Evolutionary conservation across 2,888 invertebrate genomes (phyloP).

Genomic region (Spilosoma lubricipeda): DNA sequence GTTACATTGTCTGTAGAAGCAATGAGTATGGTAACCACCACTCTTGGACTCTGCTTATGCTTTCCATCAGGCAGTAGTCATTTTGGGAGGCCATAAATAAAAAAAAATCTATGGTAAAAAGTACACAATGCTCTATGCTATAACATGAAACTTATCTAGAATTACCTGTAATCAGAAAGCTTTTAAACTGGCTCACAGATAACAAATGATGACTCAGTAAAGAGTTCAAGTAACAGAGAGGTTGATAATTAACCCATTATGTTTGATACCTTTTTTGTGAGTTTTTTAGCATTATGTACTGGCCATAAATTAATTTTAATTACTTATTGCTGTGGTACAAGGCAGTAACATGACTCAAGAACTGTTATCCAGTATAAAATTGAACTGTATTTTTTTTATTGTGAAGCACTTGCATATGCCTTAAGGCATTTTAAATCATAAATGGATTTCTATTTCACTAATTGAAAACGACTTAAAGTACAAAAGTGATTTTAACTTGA

Average conservation of each 20-base stretch:
- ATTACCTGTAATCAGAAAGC: not conserved
- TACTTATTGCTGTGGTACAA: constrained; percentile 28
- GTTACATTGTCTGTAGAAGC: no score
- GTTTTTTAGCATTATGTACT: constrained; percentile 29
- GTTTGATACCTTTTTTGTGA: constrained; percentile 42
- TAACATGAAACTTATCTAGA: not conserved
- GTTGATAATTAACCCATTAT: constrained; percentile 33
- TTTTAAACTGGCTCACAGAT: constrained; percentile 28
- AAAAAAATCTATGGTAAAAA: no score
- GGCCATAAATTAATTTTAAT: constrained; percentile 23
- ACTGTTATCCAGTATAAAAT: constrained; percentile 9
- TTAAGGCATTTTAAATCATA: not conserved
- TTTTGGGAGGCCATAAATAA: no score
- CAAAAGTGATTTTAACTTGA: not conserved
- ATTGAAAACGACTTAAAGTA: not conserved
- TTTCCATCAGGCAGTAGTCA: no score
- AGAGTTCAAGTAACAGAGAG: constrained; percentile 38
- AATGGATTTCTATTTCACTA: not conserved
- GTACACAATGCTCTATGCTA: not conserved
- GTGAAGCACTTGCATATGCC: not conserved
- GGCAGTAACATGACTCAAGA: constrained; percentile 25
- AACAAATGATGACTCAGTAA: constrained; percentile 38
- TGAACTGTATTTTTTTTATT: not conserved
- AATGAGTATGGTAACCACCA: no score
- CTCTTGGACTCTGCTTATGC: no score